Base-by-base conservation (phyloP, 2,113 vertebrate genomes). In the Perccottus glenii region DNA sequence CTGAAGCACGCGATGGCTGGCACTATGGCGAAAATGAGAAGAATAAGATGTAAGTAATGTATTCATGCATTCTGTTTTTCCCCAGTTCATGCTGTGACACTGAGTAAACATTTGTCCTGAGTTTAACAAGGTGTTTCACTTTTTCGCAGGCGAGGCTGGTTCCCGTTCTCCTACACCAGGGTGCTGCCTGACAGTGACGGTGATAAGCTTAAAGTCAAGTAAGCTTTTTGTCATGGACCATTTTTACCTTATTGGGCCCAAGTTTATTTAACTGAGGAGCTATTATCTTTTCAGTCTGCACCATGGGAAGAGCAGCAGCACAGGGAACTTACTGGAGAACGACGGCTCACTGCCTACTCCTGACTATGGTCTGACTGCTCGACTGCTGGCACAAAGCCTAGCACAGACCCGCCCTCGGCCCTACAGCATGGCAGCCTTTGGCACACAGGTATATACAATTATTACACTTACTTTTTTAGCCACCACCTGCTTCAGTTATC, bases 21-120 rank as follows among this genome's bases (percentile, higher is more conserved):
- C 98, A 99, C 78, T 99, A 99, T 0, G 98, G 98, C 11, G 98
- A 99, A 90, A 98, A 98, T 0, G 98, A 99, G 91, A 99, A 99
- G 86, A 97, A 97, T 65, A 98, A 98, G 80, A 89, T 99, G 98
- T 98, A 88, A 95, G 94, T 64, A 10, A 0, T 38, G 2, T 55
- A 57, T 53, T 72, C 11, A 70, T 70, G 36, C 33, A 60, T 69
- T 35, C 44, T 5, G 0, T 42, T 57, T 52, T 42, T 16, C 42
- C 60, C 40, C 15, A 70, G 44, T 57, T 44, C 12, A 45, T 36
- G 11, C 10, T 8, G 19, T 36, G 35, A 44, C 48, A 56, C 3
- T 6, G 40, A 16, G 57, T 40, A 32, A 46, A 65, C 48, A 19
- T 49, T 55, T 60, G 11, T 63, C n/a, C 45, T 32, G 46, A 27